Base-by-base conservation (phyloP, 2,888 invertebrate species). In the Psylliodes chrysocephalus region DNA sequence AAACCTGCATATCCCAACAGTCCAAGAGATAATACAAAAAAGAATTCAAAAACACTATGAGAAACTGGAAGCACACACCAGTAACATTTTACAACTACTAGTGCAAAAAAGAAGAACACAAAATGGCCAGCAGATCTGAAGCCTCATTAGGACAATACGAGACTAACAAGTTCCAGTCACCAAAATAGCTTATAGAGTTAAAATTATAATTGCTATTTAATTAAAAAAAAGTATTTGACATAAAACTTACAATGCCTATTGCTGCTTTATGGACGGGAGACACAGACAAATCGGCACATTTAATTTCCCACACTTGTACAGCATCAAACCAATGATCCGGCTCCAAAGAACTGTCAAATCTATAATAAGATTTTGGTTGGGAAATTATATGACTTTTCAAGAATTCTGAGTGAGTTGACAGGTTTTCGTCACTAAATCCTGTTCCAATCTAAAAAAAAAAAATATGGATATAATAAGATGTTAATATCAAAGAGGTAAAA, bases 221-320 rank as follows among this genome's bases (percentile, higher is more conserved):
- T n/a, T n/a, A n/a, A n/a, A n/a, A n/a, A n/a, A n/a, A n/a, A n/a
- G n/a, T n/a, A n/a, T n/a, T n/a, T n/a, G n/a, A n/a, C n/a, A n/a
- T n/a, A n/a, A n/a, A n/a, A 82, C 87, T 84, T 80, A 91, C 93
- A 77, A 94, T 89, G 52, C 94, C 95, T 46, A 89, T 82, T 0
- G 92, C 98, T 51, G 98, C 98, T 79, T 87, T 88, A 82, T 99
- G 96, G 52, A 92, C 90, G 12, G 99, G 98, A 28, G 98, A 98
- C 49, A 99, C 87, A 4, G 98, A 98, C 62, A 99, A 87, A 86
- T 99, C 98, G 0, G 98, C 98, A 81, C 96, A 79, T 67, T 79
- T 79, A 18, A 79, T 76, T 93, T 86, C 98, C 98, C 40, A 79
- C 61, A 99, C 96, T 82, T 91, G 88, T 12, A 89, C 89, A 2